Evolutionary conservation across 2,888 invertebrate species (phyloP).

Genomic region (Lasioglossum pauxillum): DNA sequence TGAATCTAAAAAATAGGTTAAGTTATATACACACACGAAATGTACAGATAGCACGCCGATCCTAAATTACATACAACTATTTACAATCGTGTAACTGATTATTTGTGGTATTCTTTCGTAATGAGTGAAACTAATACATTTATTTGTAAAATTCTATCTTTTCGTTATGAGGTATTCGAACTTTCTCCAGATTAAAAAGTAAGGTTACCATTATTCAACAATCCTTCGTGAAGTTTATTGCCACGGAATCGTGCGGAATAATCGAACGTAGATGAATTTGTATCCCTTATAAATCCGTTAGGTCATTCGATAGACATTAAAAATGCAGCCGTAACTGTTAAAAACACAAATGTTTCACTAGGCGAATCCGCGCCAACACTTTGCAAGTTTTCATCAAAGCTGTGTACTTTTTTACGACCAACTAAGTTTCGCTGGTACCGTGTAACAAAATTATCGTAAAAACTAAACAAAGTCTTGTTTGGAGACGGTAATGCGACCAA

Average conservation of each 20-base stretch:
- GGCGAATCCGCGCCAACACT: slow-evolving; percentile 38
- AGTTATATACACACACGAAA: slow-evolving; percentile 36
- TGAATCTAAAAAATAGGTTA: slow-evolving; percentile 59
- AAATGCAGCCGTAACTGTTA: slow-evolving; percentile 43
- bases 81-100: slow-evolving; percentile 13
- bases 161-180: slow-evolving; percentile 7
- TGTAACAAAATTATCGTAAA: slow-evolving; percentile 44
- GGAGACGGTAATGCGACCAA: slow-evolving; percentile 61
- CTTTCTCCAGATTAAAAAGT: slow-evolving; percentile 36
- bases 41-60: neutral
- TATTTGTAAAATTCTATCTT: slow-evolving; percentile 12
- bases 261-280: slow-evolving; percentile 11
- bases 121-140: neutral
- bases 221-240: slow-evolving; percentile 27
- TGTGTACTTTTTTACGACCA: slow-evolving; percentile 19
- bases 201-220: slow-evolving; percentile 60
- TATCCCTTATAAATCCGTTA: slow-evolving; percentile 39
- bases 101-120: neutral
- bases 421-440: slow-evolving; percentile 15
- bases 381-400: slow-evolving; percentile 38
- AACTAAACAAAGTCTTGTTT: slow-evolving; percentile 66
- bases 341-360: slow-evolving; percentile 48
- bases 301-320: slow-evolving; percentile 31
- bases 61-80: slow-evolving; percentile 2
- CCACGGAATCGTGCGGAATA: slow-evolving; percentile 17